Conservation (phyloP, 1,140 invertebrate species). For the Ylistrum balloti region DNA sequence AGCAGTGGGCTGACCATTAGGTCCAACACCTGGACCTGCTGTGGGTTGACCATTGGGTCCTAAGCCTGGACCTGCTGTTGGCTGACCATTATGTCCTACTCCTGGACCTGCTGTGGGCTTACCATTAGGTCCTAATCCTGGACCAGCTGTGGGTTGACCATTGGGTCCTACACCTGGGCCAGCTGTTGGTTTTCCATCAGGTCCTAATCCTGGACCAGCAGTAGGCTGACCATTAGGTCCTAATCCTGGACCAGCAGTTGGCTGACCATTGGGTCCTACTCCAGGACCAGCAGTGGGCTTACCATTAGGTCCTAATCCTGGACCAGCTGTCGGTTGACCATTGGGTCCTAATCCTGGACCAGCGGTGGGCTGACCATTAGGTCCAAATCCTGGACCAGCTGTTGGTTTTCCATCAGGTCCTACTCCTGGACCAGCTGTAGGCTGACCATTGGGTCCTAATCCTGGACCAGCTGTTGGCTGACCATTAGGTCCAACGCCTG, state of each 20-base stretch:
- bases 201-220: neutral
- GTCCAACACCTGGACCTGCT: neutral
- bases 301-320: no score
- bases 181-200: neutral
- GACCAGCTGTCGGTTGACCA: constrained; percentile 43
- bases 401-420: constrained; percentile 47
- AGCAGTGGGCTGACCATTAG: neutral
- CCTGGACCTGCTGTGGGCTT: constrained; percentile 38
- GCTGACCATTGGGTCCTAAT: neutral
- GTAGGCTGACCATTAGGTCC: no score
- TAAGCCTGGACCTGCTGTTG: no score
- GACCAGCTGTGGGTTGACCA: neutral
- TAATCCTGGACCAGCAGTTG: no score
- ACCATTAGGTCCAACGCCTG: neutral
- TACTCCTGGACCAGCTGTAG: neutral
- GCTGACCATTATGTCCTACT: no score
- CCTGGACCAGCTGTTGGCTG: neutral
- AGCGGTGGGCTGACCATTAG: constrained; percentile 20
- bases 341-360: neutral
- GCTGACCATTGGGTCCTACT: no score
- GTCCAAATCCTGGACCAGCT: constrained; percentile 22
- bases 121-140: neutral
- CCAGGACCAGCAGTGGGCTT: no score
- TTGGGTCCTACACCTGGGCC: neutral
- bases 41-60: constrained; percentile 28